Percentiles rank a stretch among this genome's conserved stretches.
These are phyloP conservation scores for Anthoscopus minutus DNA, from an alignment of 2,113 vertebrate species.

Conservation along the genomic window DNA sequence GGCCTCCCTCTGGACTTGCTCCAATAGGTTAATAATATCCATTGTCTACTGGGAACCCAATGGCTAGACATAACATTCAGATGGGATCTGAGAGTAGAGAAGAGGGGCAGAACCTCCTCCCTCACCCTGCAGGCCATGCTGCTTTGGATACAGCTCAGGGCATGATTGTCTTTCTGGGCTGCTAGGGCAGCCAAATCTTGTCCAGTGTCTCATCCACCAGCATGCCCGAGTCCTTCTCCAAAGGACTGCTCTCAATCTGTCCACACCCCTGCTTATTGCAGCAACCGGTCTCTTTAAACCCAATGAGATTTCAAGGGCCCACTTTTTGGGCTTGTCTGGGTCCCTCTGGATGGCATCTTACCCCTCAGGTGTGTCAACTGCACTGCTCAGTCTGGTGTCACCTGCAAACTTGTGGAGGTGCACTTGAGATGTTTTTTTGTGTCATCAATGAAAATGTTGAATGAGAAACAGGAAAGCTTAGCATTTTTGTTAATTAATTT, in stretches of 20 bases:
- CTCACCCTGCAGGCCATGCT: rapidly evolving
- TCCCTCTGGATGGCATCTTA: background rate
- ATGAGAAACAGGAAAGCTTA: background rate
- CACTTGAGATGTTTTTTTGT: background rate
- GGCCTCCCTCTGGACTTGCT: background rate
- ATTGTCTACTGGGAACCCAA: background rate
- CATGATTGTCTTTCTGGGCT: rapidly evolving
- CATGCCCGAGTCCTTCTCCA: background rate
- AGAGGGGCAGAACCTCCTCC: background rate
- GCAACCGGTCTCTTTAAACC: background rate
- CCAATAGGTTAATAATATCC: no score
- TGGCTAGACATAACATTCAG: background rate
- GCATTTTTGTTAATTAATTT: background rate
- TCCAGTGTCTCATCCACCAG: background rate
- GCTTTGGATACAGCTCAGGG: background rate
- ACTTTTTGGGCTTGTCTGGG: background rate
- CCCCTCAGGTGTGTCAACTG: background rate
- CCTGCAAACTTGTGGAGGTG: background rate
- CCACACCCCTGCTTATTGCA: background rate
- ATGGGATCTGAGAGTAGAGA: background rate
- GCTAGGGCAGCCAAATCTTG: background rate
- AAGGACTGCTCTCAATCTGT: background rate
- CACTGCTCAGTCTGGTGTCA: background rate
- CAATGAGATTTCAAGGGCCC: no score
- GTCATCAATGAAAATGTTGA: background rate